Evolutionary conservation across 2,888 invertebrate genomes (phyloP).

Genomic region (Lasioglossum figueresi): DNA sequence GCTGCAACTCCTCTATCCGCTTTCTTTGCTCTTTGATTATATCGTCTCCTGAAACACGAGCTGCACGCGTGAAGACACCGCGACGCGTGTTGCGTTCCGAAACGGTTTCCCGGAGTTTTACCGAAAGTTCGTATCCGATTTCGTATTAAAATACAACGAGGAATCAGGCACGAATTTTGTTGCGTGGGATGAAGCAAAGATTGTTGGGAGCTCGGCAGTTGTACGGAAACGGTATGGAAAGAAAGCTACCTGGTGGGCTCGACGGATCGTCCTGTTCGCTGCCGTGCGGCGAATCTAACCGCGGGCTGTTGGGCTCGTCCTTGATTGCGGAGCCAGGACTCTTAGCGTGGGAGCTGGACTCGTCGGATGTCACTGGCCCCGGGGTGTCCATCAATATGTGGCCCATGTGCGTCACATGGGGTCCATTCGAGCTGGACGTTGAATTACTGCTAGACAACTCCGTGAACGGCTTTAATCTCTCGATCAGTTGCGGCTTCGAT

Average conservation of each 20-base stretch:
- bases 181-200: neutral
- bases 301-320: slow-evolving; percentile 81
- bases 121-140: neutral
- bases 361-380: slow-evolving; percentile 80
- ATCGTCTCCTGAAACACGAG: slow-evolving; percentile 86
- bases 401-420: slow-evolving; percentile 82
- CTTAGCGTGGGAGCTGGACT: slow-evolving; percentile 80
- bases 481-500: slow-evolving; percentile 97
- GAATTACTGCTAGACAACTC: slow-evolving; percentile 79
- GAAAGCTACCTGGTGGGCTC: slow-evolving; percentile 83
- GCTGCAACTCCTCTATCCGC: slow-evolving; percentile 94
- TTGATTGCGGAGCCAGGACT: slow-evolving; percentile 80
- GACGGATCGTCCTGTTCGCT: slow-evolving; percentile 84
- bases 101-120: slow-evolving; percentile 22
- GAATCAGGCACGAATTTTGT: neutral
- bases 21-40: slow-evolving; percentile 93
- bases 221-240: neutral
- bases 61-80: slow-evolving; percentile 62
- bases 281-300: slow-evolving; percentile 80
- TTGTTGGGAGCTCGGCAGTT: neutral
- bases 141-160: too few relatives aligned
- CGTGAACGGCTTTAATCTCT: slow-evolving; percentile 92
- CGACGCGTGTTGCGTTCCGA: slow-evolving; percentile 44
- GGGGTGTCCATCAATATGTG: slow-evolving; percentile 84
- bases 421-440: slow-evolving; percentile 79